phyloP scores from a whole-genome alignment of 2,888 invertebrate genomes.

The Listrodromus nycthemerus region DNA sequence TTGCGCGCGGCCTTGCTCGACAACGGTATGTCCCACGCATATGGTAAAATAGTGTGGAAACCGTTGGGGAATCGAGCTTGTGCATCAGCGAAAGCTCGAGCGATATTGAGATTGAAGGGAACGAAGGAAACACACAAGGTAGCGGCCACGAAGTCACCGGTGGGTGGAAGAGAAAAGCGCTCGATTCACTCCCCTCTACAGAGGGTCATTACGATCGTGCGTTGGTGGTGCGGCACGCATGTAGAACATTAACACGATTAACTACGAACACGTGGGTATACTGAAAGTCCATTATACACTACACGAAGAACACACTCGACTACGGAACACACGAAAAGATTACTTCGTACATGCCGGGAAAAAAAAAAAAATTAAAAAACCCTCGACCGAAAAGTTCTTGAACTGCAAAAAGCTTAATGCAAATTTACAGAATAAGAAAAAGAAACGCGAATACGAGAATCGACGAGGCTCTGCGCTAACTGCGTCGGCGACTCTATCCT shows the following conservation, averaged over 20 bases:
- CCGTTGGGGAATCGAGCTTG: slow-evolving; percentile 54
- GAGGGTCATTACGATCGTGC: slow-evolving; percentile 75
- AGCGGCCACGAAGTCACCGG: slow-evolving; percentile 43
- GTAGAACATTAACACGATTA: slow-evolving; percentile 79
- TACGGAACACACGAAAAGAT: neutral
- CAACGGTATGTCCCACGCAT: slow-evolving; percentile 8
- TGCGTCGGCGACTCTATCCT: too few species aligned
- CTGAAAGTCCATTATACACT: neutral
- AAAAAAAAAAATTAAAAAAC: neutral
- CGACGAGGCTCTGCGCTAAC: too few species aligned
- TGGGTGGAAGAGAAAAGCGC: slow-evolving; percentile 67
- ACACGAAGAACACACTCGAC: neutral
- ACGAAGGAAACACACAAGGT: slow-evolving; percentile 55
- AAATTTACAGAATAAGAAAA: too few species aligned
- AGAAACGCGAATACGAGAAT: too few species aligned
- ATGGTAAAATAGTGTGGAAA: slow-evolving; percentile 55
- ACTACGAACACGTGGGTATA: slow-evolving; percentile 61
- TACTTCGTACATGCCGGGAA: neutral
- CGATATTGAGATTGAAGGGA: slow-evolving; percentile 45
- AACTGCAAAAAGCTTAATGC: too few species aligned
- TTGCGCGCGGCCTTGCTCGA: slow-evolving; percentile 73
- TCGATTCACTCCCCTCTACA: slow-evolving; percentile 3
- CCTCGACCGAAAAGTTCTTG: too few species aligned
- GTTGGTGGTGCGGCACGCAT: slow-evolving; percentile 74
- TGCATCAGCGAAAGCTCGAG: slow-evolving; percentile 45